Evolutionary conservation across 2,888 invertebrate species (phyloP).

Genomic region (Caenorhabditis wallacei): DNA sequence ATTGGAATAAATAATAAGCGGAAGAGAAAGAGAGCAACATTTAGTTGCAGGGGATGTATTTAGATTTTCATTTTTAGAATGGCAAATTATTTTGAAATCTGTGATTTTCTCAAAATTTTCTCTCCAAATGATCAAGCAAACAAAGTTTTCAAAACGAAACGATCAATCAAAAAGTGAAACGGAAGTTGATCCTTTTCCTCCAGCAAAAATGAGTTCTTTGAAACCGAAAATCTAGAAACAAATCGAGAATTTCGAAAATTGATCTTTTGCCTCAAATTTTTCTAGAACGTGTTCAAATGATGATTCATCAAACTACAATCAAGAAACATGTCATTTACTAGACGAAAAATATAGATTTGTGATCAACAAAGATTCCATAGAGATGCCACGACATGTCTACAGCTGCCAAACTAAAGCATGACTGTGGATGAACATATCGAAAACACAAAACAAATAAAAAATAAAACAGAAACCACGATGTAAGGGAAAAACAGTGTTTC

Average conservation of each 20-base stretch:
- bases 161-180: conserved; percentile 29
- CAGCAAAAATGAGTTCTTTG: background rate
- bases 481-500: background rate
- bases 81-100: too few species aligned
- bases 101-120: too few species aligned
- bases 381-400: conserved; percentile 30
- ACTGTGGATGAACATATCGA: conserved; percentile 4
- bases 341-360: conserved; percentile 4
- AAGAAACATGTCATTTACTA: background rate
- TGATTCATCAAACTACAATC: conserved; percentile 6
- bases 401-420: conserved; percentile 7
- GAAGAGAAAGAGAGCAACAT: too few species aligned
- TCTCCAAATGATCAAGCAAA: conserved; percentile 21
- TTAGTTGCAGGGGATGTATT: too few species aligned
- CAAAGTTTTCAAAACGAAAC: conserved; percentile 20
- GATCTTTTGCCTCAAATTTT: conserved; percentile 1
- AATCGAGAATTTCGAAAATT: background rate
- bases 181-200: conserved; percentile 14
- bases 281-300: background rate
- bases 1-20: conserved; percentile 3
- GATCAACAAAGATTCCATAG: conserved; percentile 14
- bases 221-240: background rate
- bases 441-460: conserved; percentile 6
- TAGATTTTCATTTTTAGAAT: too few species aligned
- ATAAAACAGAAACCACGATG: background rate